Evolutionary conservation across 2,797 vertebrate species (phyloP), one percentile per base, ranked within the genome.

Genomic region (Percopsis omiscomaycus): DNA sequence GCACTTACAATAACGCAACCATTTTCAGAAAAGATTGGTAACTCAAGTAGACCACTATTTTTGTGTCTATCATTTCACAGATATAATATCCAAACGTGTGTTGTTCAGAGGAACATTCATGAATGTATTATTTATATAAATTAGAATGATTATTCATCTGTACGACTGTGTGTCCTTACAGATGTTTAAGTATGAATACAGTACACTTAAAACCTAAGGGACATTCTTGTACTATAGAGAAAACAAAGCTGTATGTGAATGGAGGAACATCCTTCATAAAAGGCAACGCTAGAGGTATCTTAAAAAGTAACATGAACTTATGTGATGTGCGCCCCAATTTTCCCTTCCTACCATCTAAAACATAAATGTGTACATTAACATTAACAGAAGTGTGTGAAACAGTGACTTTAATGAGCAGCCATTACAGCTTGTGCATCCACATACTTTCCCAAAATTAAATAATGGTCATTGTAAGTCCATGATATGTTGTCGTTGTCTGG

Each of bases 121-220:
- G 57, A 69, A 58, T 75, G 64, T 66, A 61, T 48, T 59, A 42
- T 5, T 44, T 27, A 62, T 75, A 71, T 75, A 68, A 75, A 77
- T 73, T 61, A 76, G 56, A 61, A 48, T 22, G 22, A 22, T 22
- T 22, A 22, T 22, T 22, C 22, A 46, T 61, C 75, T 65, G 73
- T 69, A 81, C n/a, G n/a, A n/a, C 72, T 59, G 44, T 27, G 60
- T 5, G 50, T 72, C 61, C 75, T 75, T 69, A 73, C 61, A 74
- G 49, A 58, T 60, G 12, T 80, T 12, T 59, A 66, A 63, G 66
- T 57, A 72, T 69, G 29, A 52, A 54, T 71, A 57, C 59, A 71
- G 72, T 69, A 78, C 72, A 80, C 73, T 69, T 82, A 89, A 88
- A 85, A 84, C 84, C 80, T 84, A 78, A 3, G 61, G 68, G 58